phyloP scores from a whole-genome alignment of 2,797 vertebrate genomes.

The Euthynnus affinis region DNA sequence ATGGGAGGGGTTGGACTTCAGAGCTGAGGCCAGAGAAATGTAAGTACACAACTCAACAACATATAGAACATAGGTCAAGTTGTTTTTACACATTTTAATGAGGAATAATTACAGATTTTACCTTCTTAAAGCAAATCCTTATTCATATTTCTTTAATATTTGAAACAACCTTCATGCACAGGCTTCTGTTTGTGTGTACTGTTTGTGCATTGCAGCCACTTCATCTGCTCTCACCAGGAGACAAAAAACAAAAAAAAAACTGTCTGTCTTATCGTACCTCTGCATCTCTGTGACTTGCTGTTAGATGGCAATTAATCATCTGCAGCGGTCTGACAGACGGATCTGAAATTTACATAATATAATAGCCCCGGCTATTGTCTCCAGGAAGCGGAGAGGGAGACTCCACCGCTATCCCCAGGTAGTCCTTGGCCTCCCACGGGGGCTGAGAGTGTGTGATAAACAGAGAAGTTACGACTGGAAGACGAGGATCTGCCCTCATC shows the following conservation, averaged over 20 bases:
- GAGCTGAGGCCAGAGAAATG: too few relatives aligned
- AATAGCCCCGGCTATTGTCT: constrained; percentile 51
- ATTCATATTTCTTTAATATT: too few relatives aligned
- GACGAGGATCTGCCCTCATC: constrained; percentile 12
- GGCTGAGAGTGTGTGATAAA: constrained; percentile 14
- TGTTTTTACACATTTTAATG: too few relatives aligned
- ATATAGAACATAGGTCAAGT: too few relatives aligned
- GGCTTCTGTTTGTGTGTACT: background rate
- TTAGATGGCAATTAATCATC: constrained; percentile 71
- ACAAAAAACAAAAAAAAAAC: constrained; percentile 11
- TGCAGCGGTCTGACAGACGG: constrained; percentile 35
- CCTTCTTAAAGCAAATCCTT: too few relatives aligned
- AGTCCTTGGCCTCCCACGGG: constrained; percentile 20
- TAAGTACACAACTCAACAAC: too few relatives aligned
- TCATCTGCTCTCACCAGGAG: constrained; percentile 29
- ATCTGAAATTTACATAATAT: constrained; percentile 71
- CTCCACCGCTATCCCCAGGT: constrained; percentile 18
- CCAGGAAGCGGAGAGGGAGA: constrained; percentile 18
- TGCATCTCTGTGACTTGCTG: constrained; percentile 31
- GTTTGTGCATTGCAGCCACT: background rate
- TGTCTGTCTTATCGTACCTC: constrained; percentile 19
- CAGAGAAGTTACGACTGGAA: background rate
- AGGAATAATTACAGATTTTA: too few relatives aligned
- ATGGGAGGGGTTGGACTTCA: too few relatives aligned
- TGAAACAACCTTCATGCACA: too few relatives aligned